Evolutionary conservation across 2,797 vertebrate species (phyloP).

Genomic region (Microhierax caerulescens): DNA sequence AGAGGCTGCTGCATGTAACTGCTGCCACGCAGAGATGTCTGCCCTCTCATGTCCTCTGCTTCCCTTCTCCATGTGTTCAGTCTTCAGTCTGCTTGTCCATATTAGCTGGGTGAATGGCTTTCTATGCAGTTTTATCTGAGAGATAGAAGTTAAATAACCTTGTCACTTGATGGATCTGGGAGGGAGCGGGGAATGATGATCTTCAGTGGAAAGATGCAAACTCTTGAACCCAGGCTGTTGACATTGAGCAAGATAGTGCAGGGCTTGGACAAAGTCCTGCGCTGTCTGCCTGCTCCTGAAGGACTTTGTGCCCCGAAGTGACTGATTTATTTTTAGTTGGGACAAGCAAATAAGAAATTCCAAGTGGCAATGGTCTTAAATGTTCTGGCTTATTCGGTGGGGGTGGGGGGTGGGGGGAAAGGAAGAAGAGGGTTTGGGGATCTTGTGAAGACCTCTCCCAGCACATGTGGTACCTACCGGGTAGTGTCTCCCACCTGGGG

Average conservation of each 20-base stretch:
- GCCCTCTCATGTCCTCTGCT: not conserved
- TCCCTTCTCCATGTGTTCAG: rapidly evolving
- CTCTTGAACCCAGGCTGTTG: not conserved
- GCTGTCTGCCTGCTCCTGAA: not conserved
- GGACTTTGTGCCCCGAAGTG: not conserved
- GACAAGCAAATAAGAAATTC: not conserved
- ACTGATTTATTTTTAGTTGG: not conserved
- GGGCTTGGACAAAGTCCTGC: not conserved
- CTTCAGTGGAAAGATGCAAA: not conserved
- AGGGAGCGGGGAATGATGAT: not conserved
- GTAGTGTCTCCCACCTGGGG: not conserved
- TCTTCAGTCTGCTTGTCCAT: not conserved
- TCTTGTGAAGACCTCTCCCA: not conserved
- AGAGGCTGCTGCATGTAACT: not conserved
- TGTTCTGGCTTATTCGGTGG: not conserved
- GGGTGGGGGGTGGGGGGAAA: too few relatives aligned
- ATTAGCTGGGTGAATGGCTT: not conserved
- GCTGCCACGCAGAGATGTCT: not conserved
- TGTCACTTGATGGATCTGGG: not conserved
- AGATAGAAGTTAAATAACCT: not conserved
- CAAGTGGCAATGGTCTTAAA: not conserved
- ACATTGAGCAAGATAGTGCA: not conserved
- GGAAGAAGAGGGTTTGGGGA: not conserved
- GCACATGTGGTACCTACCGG: rapidly evolving
- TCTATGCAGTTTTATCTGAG: not conserved